These are phyloP conservation scores for Tragelaphus strepsiceros DNA, from an alignment of 2,113 vertebrate genomes.

Conservation along the genomic window DNA sequence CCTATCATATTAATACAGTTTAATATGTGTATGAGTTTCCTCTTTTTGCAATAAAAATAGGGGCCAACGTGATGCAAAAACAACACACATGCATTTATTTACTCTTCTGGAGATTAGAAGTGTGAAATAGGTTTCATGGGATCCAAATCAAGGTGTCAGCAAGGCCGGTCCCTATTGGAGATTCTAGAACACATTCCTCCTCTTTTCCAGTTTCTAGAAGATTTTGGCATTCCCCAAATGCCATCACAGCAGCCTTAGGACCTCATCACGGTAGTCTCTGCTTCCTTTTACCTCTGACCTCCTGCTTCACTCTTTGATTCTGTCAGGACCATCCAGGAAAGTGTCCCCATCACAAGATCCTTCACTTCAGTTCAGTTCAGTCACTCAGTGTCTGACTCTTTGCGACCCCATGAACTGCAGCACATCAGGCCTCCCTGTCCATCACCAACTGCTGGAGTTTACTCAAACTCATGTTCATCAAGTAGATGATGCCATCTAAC, in stretches of 20 bases:
- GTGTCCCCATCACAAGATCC: too few species aligned
- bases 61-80: not conserved
- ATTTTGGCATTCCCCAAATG: too few species aligned
- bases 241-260: too few species aligned
- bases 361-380: not conserved
- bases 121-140: not conserved
- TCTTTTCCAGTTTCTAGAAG: not conserved
- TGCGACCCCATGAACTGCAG: fast-evolving
- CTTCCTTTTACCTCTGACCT: not conserved
- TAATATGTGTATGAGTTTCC: not conserved
- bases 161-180: not conserved
- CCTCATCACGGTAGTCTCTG: not conserved
- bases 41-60: not conserved
- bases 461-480: not conserved
- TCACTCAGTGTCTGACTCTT: not conserved
- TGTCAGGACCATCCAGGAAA: not conserved
- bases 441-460: not conserved
- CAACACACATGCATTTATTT: not conserved
- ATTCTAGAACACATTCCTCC: fast-evolving
- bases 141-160: not conserved
- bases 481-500: not conserved
- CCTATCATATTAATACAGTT: not conserved
- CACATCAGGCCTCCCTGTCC: not conserved
- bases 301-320: not conserved
- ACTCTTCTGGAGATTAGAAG: not conserved